These are phyloP conservation scores for Apoderus coryli DNA, from an alignment of 2,888 invertebrate species.

Conservation along the genomic window DNA sequence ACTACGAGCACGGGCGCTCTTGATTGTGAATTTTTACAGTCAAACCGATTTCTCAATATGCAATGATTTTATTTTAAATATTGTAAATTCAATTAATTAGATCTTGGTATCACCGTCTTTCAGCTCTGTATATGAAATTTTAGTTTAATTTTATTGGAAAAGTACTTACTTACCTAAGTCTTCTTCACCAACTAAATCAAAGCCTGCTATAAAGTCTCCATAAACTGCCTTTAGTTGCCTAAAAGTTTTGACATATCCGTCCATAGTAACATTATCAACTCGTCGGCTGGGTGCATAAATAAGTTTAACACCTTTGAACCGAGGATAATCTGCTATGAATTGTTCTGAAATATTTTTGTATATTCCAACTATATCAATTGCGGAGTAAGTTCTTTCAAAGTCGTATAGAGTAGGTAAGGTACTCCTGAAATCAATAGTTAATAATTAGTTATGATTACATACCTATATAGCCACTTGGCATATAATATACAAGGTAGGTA, in stretches of 20 bases:
- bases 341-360: conserved; percentile 35
- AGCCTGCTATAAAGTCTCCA: conserved; percentile 56
- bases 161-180: conserved; percentile 40
- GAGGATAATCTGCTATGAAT: conserved; percentile 38
- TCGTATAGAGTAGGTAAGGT: conserved; percentile 34
- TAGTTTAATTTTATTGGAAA: no score
- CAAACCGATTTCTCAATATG: no score
- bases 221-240: conserved; percentile 11
- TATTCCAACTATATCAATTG: conserved; percentile 34
- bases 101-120: no score
- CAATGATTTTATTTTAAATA: no score
- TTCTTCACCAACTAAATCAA: conserved; percentile 71
- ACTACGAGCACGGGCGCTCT: no score
- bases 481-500: no score
- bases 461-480: no score
- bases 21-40: no score
- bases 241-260: conserved; percentile 15
- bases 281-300: conserved; percentile 42
- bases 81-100: no score
- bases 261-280: conserved; percentile 30
- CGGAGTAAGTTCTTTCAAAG: conserved; percentile 36
- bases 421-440: conserved; percentile 45
- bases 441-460: no score
- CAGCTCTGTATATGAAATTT: no score
- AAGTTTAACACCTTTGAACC: conserved; percentile 42